Base-by-base conservation (phyloP, 2,888 invertebrate genomes). In the Harmothoe impar region DNA sequence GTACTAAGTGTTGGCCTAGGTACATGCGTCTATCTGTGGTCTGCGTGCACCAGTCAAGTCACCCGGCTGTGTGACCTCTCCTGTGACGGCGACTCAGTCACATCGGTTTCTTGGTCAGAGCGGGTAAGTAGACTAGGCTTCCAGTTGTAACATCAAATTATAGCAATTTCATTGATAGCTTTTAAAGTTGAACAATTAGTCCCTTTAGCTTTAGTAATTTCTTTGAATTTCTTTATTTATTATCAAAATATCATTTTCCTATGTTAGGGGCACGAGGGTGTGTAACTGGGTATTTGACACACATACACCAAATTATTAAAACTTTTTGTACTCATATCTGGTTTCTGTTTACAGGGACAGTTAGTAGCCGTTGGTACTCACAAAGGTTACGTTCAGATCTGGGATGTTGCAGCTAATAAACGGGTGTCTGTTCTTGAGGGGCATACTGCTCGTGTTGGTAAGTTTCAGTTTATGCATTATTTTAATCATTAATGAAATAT, bases 81-180 rank as follows among this genome's bases (percentile, higher is more conserved):
- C 12, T 97, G 97, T 68, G 99, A 99, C 95, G 98, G 98, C 52
- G 99, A 99, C 96, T 98, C 98, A 12, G 99, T 99, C 56, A 99
- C 99, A 5, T 99, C 99, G 0, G 99, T 99, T 33, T 98, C 99
- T 88, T 99, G 99, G 99, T 98, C 99, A 95, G 99, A 99, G 95
- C 97, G 99, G 93, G 96, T 96, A 94, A 94, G 94, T 93, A 43
- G 43, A 43, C 3, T 43, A 43, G 10, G 3, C 5, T 10, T 10
- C 10, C 43, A 43, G 43, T 15, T n/a, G 17, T 20, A 29, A 7
- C 78, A 78, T 25, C 31, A 17, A n/a, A n/a, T n/a, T n/a, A n/a
- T 20, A 56, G 23, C 62, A 56, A 23, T 56, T 17, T n/a, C n/a
- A n/a, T n/a, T n/a, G n/a, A n/a, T n/a, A n/a, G n/a, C n/a, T n/a